phyloP scores from a whole-genome alignment of 2,113 vertebrate genomes.

The Muntiacus reevesi region DNA sequence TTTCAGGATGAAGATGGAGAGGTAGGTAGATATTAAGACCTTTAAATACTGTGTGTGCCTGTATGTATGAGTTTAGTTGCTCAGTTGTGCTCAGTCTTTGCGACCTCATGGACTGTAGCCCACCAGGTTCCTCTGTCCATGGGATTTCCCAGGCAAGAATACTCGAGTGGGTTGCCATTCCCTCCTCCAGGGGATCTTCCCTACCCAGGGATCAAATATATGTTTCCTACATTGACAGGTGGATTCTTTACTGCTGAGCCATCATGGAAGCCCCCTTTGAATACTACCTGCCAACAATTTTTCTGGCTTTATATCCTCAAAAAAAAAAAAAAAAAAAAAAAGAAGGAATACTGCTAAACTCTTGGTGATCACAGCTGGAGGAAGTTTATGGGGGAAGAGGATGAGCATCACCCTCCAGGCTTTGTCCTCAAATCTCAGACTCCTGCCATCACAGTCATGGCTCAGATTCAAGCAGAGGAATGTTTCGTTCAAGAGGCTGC shows the following conservation, averaged over 20 bases:
- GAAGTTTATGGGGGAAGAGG: not conserved
- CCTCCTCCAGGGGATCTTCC: not conserved
- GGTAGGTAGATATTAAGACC: not conserved
- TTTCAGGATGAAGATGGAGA: not conserved
- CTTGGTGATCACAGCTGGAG: not conserved
- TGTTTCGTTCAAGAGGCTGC: not conserved
- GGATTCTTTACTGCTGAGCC: not conserved
- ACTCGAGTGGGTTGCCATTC: not conserved
- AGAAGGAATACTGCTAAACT: not conserved
- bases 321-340: not conserved
- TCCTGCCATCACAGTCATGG: not conserved
- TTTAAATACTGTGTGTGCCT: not conserved
- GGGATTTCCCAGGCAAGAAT: not conserved
- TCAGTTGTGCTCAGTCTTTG: not conserved
- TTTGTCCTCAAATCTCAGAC: not conserved
- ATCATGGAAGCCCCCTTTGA: not conserved
- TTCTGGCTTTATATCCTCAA: not conserved
- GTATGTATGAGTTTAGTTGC: not conserved
- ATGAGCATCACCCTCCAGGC: not conserved
- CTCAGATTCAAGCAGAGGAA: not conserved
- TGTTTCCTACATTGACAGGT: not conserved
- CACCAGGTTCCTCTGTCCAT: not conserved
- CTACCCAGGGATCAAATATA: fast-evolving
- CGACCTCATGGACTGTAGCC: not conserved
- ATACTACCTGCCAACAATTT: not conserved